Evolutionary conservation across 2,888 invertebrate species (phyloP), one percentile per base, ranked within the genome.

Genomic region (Agapostemon virescens): DNA sequence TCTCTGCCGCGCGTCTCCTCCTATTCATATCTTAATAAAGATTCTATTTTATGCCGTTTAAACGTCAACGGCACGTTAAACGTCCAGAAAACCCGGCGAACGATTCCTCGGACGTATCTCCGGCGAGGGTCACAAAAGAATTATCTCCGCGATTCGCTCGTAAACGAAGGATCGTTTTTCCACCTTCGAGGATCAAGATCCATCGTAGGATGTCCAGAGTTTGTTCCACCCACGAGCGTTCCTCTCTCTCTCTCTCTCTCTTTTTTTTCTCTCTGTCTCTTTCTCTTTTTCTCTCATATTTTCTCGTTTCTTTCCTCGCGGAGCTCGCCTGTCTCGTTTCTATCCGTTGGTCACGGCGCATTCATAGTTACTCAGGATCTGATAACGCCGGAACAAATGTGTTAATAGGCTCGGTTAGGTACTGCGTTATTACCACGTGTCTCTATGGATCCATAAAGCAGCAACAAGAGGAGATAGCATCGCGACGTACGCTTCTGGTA

Each of bases 301-400:
- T 9, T 36, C 66, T 52, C 58, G 55, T 0, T 23, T 49, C 49
- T 13, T 23, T 23, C n/a, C 52, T 9, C 23, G 23, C 23, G 11
- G 11, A 55, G 30, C 42, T 15, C 17, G 13, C n/a, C 26, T 52
- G 52, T 45, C 23, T 36, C 33, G 17, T n/a, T 6, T 38, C 58
- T 58, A 45, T 55, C 40, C 42, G 4, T n/a, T 66, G 49, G 67
- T 73, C 75, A 52, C 61, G 36, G 69, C 58, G 71, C 67, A 71
- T 67, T 83, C 66, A 38, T 73, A 79, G 77, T 66, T 68, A 58
- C 33, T 20, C 49, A 38, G 58, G 81, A 88, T 88, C 88, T 84
- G 89, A 89, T 89, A 88, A 73, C 69, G 71, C 68, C 40, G 55
- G 82, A 85, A 88, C 88, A 89, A 89, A 89, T 85, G 89, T 88